Evolutionary conservation across 2,797 vertebrate genomes (phyloP).

Genomic region (Nannoperca obscura): DNA sequence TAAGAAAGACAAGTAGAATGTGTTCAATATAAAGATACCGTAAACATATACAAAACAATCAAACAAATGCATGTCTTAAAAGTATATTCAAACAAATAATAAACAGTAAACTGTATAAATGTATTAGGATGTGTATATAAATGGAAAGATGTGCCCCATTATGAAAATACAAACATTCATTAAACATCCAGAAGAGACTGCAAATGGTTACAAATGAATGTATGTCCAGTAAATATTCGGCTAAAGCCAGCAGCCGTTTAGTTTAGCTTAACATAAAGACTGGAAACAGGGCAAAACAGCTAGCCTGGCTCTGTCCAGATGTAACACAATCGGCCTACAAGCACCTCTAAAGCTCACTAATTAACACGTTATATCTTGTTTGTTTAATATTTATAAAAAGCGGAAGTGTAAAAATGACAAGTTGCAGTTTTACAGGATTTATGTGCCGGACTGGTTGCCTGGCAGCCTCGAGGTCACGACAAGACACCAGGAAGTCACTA

Average conservation of each 20-base stretch:
- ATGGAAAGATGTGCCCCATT: not conserved
- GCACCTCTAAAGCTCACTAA: not conserved
- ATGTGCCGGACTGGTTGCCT: not conserved
- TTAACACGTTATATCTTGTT: not conserved
- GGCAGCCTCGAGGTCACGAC: constrained; percentile 1
- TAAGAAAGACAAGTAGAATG: not conserved
- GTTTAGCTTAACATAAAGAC: not conserved
- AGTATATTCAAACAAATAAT: not conserved
- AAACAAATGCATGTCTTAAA: not conserved
- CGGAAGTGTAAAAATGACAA: not conserved
- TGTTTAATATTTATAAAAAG: not conserved
- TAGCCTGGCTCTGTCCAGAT: not conserved
- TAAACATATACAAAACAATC: not conserved
- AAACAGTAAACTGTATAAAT: not conserved
- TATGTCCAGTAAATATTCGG: no score
- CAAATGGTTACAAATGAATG: not conserved
- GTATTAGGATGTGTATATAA: not conserved
- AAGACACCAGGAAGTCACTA: constrained; percentile 1
- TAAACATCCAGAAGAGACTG: not conserved
- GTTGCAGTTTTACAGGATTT: constrained; percentile 1
- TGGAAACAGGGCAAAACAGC: not conserved
- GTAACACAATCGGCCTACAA: not conserved
- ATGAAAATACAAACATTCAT: not conserved
- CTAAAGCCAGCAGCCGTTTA: not conserved
- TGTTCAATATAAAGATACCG: not conserved